Base-by-base conservation (phyloP, 2,888 invertebrate genomes). In the Agrotis ipsilon region DNA sequence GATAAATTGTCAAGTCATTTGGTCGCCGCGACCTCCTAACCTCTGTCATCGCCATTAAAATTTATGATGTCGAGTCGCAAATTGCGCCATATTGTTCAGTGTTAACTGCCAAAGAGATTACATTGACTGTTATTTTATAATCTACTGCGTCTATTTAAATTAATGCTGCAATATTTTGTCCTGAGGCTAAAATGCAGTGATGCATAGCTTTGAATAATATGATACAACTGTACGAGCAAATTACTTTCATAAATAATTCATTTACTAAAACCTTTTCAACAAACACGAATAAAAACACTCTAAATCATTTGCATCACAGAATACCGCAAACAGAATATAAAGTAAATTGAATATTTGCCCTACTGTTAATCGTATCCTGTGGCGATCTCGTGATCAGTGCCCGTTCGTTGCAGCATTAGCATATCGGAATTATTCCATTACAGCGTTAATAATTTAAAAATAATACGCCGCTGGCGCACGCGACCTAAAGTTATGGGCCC, bases 381-480 rank as follows among this genome's bases (percentile, higher is more conserved):
- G 86, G 78, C 83, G 67, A 68, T 93, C 86, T 90, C 95, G 95
- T 95, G 94, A 90, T 91, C 87, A 85, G 84, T 83, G 89, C 84
- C 89, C 91, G 92, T 95, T 94, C 90, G 87, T 93, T 88, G 86
- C 87, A 78, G 84, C 90, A 95, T 95, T 95, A 94, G 91, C 94
- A 94, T 95, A 94, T 92, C 92, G 89, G 89, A 95, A 94, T 95
- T 94, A 95, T 95, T 95, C 92, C 94, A 94, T 94, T 94, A 94
- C 92, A 89, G 89, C 89, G 92, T 93, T 93, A 94, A 94, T 95
- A 95, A 94, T 94, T 95, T 94, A 93, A 94, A 95, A 94, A 94
- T 95, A 94, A 94, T 94, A 92, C 90, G 90, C 89, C 87, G 85
- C 86, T 81, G 87, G 88, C 89, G 89, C 95, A 95, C 94, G 95